Evolutionary conservation across 2,113 vertebrate species (phyloP), one percentile per base, ranked within the genome.

Genomic region (Aegithalos caudatus): DNA sequence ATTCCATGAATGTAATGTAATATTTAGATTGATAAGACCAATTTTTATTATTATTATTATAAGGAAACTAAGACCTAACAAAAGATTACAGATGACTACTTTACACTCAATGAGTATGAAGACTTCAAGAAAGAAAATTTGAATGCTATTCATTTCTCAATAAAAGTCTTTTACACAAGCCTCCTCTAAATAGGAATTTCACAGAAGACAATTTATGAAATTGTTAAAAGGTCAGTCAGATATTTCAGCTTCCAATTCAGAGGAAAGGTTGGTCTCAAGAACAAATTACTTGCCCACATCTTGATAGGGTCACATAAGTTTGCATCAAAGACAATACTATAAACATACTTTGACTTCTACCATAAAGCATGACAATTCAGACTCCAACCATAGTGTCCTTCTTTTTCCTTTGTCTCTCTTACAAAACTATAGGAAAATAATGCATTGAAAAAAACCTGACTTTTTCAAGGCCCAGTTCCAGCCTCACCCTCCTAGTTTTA

Each of bases 401-500:
- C 42, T 58, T 94, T 42, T 38, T 71, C 16, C 12, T 12, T 17
- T 33, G 16, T 54, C 8, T 86, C 31, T 60, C 24, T 47, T 54
- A 86, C 13, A 82, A 67, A 84, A 77, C 2, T 42, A 3, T 33
- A 61, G 33, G 23, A 77, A 76, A 83, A 73, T 17, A 77, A 48
- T 3, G 4, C 3, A 24, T 47, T 72, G 23, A 40, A 85, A 79
- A 48, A 57, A 44, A 25, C 3, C 7, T 50, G 6, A 22, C 11
- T 76, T 58, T 81, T 70, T 24, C 31, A 66, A 53, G 13, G 16
- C 8, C 8, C 15, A 62, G 28, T 31, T 14, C 23, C 45, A 57
- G 22, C 4, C 11, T 48, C 7, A 64, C 1, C 0, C 3, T 2
- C 1, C 5, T 9, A 53, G 15, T 50, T 53, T 50, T 77, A 45